These are phyloP conservation scores for Dicrurus megarhynchus DNA, from an alignment of 2,113 vertebrate genomes.

Conservation along the genomic window DNA sequence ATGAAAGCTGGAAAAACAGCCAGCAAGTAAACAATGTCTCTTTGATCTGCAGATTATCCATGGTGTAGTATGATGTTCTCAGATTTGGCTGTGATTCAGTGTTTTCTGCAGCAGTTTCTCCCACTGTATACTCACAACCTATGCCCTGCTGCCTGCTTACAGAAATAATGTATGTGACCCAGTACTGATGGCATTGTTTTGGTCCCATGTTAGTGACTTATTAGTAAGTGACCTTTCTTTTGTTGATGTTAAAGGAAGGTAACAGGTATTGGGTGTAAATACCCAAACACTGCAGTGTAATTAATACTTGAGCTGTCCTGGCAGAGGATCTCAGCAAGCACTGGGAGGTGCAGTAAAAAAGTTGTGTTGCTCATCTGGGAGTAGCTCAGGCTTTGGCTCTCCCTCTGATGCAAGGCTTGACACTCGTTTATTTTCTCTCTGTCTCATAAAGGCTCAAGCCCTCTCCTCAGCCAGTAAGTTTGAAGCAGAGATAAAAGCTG, in stretches of 20 bases:
- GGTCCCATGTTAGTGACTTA: neutral
- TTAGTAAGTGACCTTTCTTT: neutral
- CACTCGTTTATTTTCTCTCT: neutral
- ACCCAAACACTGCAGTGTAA: neutral
- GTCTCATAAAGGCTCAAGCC: slow-evolving; percentile 80
- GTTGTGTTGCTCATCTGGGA: neutral
- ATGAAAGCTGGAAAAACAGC: slow-evolving; percentile 62
- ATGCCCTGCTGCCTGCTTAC: neutral
- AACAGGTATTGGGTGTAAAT: neutral
- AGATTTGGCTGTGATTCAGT: slow-evolving; percentile 10
- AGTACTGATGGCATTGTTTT: neutral
- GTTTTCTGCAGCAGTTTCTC: slow-evolving; percentile 7
- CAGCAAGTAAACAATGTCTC: slow-evolving; percentile 49
- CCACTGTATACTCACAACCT: neutral
- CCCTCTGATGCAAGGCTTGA: neutral
- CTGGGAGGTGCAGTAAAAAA: neutral
- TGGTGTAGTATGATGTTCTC: slow-evolving; percentile 24
- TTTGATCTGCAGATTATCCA: slow-evolving; percentile 56
- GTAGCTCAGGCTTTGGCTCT: neutral
- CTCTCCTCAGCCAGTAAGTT: slow-evolving; percentile 87
- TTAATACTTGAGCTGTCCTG: neutral
- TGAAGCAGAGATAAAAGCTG: slow-evolving; percentile 90
- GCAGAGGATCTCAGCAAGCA: neutral
- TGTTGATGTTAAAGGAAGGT: neutral
- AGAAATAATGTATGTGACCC: neutral